These are phyloP conservation scores for Amphimallon solstitiale DNA, from an alignment of 2,888 invertebrate species.

Conservation along the genomic window DNA sequence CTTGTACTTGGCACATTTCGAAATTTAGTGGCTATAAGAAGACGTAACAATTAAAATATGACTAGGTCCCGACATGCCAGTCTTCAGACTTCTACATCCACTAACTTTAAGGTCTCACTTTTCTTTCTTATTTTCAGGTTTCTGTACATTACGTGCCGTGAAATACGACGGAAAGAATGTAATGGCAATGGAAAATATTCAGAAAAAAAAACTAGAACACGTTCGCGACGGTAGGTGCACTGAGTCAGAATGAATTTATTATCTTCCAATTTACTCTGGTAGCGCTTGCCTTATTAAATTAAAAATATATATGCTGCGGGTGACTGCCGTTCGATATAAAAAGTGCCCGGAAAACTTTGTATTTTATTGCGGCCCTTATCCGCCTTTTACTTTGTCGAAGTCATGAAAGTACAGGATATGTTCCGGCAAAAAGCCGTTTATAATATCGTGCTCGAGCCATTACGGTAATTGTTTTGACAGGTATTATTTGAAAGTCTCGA, in stretches of 20 bases:
- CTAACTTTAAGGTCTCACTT: constrained; percentile 10
- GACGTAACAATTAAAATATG: too few relatives aligned
- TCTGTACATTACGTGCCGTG: constrained; percentile 23
- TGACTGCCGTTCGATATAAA: constrained; percentile 5
- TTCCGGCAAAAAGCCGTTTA: constrained; percentile 7
- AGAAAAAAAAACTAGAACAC: constrained; percentile 11
- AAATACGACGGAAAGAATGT: constrained; percentile 16
- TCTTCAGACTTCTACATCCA: constrained; percentile 13
- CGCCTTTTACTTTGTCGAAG: constrained; percentile 4
- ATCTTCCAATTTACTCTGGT: constrained; percentile 34
- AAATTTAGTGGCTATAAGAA: too few relatives aligned
- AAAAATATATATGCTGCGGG: constrained; percentile 27
- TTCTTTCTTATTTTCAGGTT: constrained; percentile 14
- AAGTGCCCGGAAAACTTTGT: constrained; percentile 10
- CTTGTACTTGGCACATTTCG: too few relatives aligned
- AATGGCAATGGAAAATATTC: not conserved
- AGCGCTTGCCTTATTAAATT: constrained; percentile 35
- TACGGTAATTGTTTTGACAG: constrained; percentile 23
- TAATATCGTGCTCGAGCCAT: constrained; percentile 12
- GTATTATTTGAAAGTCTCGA: not conserved
- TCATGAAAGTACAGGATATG: not conserved
- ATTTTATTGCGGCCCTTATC: constrained; percentile 23
- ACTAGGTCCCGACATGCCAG: not conserved
- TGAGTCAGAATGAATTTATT: constrained; percentile 33
- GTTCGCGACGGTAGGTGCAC: constrained; percentile 1